Conservation (phyloP, 2,797 vertebrate genomes). For the Sciurus carolinensis region DNA sequence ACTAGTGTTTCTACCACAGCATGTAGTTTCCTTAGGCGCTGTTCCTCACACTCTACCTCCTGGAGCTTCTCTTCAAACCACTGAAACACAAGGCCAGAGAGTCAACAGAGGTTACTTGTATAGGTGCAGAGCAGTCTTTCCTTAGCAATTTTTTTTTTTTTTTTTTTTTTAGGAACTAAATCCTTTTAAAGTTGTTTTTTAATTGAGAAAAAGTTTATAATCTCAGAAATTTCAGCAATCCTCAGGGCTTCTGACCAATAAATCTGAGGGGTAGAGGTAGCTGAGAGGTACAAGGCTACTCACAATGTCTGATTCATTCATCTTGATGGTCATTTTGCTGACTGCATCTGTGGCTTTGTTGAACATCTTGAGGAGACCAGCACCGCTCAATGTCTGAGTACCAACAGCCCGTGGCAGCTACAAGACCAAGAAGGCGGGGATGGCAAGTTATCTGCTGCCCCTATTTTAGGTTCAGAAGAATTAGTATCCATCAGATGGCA, state of each 20-base stretch:
- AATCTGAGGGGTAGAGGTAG: background rate
- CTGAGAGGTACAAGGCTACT: conserved; percentile 85
- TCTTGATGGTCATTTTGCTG: conserved; percentile 99
- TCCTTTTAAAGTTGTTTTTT: background rate
- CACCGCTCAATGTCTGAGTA: conserved; percentile 97
- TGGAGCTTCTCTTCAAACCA: conserved; percentile 99
- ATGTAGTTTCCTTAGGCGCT: conserved; percentile 96
- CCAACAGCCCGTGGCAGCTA: conserved; percentile 96
- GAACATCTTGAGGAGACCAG: conserved; percentile 98
- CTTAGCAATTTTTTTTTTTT: background rate
- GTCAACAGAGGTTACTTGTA: background rate
- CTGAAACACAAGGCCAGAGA: conserved; percentile 89
- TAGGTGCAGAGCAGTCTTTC: background rate
- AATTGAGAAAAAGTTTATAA: background rate
- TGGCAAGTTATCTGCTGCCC: conserved; percentile 67
- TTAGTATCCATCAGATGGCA: conserved; percentile 67
- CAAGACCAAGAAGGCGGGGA: conserved; percentile 78
- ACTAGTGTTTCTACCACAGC: conserved; percentile 95
- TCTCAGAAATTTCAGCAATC: conserved; percentile 30
- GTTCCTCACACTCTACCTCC: conserved; percentile 97
- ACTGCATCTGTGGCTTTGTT: conserved; percentile 98
- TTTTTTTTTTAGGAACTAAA: background rate
- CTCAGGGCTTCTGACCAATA: background rate
- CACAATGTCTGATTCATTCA: conserved; percentile 98
- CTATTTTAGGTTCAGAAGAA: conserved; percentile 77